Evolutionary conservation across 2,797 vertebrate genomes (phyloP).

Genomic region (Megaceryle alcyon): DNA sequence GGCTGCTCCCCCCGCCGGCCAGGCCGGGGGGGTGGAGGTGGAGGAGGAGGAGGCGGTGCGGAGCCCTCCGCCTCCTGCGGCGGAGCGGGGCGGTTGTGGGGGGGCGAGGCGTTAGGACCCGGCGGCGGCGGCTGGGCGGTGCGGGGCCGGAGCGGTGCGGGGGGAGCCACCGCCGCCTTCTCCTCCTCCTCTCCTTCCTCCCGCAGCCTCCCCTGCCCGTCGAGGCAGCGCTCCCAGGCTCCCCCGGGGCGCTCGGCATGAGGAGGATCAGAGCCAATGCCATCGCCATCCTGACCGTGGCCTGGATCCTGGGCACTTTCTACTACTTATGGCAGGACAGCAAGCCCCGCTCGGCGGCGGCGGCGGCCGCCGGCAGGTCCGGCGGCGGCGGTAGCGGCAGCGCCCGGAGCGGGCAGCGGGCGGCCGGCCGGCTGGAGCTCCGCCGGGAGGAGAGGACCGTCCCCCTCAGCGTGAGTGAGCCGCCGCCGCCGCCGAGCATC

Average conservation of each 20-base stretch:
- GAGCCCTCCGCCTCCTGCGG: constrained; percentile 40
- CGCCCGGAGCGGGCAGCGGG: constrained; percentile 79
- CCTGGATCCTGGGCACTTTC: constrained; percentile 98
- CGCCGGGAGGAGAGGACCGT: constrained; percentile 90
- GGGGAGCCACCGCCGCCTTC: not conserved
- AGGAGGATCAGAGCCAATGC: constrained; percentile 98
- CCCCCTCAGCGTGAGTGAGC: constrained; percentile 88
- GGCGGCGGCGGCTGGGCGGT: constrained; percentile 66
- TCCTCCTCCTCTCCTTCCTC: not conserved
- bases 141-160: constrained; percentile 34
- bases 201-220: constrained; percentile 1
- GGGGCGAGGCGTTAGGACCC: constrained; percentile 80
- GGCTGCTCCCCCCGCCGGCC: not conserved
- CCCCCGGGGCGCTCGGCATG: constrained; percentile 85
- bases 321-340: constrained; percentile 99
- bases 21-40: not conserved
- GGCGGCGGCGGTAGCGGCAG: constrained; percentile 12
- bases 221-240: constrained; percentile 32
- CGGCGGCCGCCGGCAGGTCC: constrained; percentile 45
- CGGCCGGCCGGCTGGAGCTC: constrained; percentile 84
- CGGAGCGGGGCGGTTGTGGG: not conserved
- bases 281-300: constrained; percentile 96
- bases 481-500: not conserved
- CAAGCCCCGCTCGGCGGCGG: constrained; percentile 87
- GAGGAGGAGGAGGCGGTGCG: not conserved